Conservation (phyloP, 2,113 vertebrate species). For the Phocoena sinus region DNA sequence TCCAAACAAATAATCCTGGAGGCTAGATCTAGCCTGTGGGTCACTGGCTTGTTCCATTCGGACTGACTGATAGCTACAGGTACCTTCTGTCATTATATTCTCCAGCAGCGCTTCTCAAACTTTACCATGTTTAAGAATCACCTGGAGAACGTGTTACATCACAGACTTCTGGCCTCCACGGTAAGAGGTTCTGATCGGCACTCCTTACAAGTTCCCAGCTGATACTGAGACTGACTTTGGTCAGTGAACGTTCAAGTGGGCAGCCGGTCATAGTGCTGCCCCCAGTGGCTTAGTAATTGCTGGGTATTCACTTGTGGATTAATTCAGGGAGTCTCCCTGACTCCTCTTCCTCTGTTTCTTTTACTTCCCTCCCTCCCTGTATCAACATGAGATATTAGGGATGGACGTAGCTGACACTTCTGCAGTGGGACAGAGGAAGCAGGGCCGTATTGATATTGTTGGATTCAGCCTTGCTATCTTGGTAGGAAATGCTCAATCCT, state of each 20-base stretch:
- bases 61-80: too few species aligned
- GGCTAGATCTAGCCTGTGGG: background rate
- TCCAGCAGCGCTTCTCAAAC: background rate
- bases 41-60: background rate
- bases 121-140: background rate
- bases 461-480: background rate
- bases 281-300: background rate
- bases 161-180: background rate
- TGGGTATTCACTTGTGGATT: background rate
- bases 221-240: background rate
- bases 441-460: background rate
- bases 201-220: background rate
- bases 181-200: background rate
- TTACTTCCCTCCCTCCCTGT: background rate
- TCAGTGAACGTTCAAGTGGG: too few species aligned
- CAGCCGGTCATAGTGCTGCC: fast-evolving
- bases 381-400: background rate
- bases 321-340: background rate
- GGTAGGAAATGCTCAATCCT: background rate
- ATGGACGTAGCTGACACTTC: background rate
- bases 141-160: too few species aligned
- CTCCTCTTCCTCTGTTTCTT: background rate
- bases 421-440: background rate
- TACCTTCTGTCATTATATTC: background rate
- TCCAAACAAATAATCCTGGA: background rate